Conservation (phyloP, 2,888 invertebrate genomes). For the Drosophila setosimentum region DNA sequence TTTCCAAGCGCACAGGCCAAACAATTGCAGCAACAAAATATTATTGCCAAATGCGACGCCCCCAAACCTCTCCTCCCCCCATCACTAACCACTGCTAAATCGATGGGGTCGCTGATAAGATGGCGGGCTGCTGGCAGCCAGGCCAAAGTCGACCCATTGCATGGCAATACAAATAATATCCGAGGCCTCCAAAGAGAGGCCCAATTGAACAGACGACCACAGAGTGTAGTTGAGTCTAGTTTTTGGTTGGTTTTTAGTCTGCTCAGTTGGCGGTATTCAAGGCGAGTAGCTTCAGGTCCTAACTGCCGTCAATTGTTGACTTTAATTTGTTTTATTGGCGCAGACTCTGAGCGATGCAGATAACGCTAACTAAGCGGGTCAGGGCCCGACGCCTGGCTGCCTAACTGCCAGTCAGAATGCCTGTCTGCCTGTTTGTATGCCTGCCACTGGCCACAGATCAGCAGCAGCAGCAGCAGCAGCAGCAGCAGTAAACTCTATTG, state of each 20-base stretch:
- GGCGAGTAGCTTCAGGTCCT: conserved; percentile 81
- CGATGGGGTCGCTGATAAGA: conserved; percentile 56
- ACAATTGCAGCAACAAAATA: conserved; percentile 56
- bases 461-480: conserved; percentile 3
- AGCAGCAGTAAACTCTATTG: conserved; percentile 42
- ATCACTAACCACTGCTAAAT: conserved; percentile 12
- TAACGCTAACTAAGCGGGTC: conserved; percentile 78
- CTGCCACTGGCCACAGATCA: conserved; percentile 24
- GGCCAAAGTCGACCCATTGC: conserved; percentile 25
- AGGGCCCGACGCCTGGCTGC: conserved; percentile 52
- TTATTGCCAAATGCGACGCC: conserved; percentile 69
- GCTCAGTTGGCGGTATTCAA: conserved; percentile 53
- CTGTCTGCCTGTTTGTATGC: conserved; percentile 1
- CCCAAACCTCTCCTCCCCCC: background rate
- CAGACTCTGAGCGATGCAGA: conserved; percentile 60
- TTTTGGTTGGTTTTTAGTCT: background rate
- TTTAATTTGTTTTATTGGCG: conserved; percentile 78
- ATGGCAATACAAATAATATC: conserved; percentile 23
- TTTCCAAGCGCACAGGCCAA: conserved; percentile 32
- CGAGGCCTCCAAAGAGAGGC: conserved; percentile 11
- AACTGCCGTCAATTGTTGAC: conserved; percentile 76
- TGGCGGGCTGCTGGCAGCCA: conserved; percentile 17
- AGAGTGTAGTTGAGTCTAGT: conserved; percentile 3
- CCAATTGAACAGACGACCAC: conserved; percentile 34
- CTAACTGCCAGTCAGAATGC: conserved; percentile 10